Base-by-base conservation (phyloP, 2,113 vertebrate genomes). In the Forbesichthys papilliferus region DNA sequence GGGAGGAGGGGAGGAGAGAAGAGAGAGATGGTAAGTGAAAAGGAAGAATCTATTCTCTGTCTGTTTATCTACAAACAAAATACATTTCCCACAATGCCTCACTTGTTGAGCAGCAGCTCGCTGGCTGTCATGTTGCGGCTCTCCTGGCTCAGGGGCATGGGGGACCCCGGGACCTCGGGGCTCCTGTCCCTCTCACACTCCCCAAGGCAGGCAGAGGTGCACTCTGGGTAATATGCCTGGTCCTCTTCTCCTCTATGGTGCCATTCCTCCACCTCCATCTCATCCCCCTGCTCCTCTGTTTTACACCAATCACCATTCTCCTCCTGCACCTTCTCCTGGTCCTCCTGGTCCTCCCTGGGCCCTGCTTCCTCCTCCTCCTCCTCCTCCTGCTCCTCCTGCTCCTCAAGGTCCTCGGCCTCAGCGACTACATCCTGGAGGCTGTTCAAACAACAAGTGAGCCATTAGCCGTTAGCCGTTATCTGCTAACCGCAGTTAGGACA, bases 31-130 rank as follows among this genome's bases (percentile, higher is more conserved):
- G 27, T 27, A 27, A 27, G 27, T 20, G 20, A 1, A 20, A 20
- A 20, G 20, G 20, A 20, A 20, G 20, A 20, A 20, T 27, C 27
- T 27, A 27, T 27, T 27, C 27, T 27, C 27, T 42, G 36, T 42
- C 36, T 42, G 36, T 42, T 42, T 42, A 42, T 42, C 36, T 42
- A 42, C 4, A 42, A 42, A 42, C 7, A 54, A 5, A 1, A 34
- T 13, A 52, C 0, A 1, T 1, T 58, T 53, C 10, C 49, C 36
- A 33, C 61, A 34, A 48, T 4, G 12, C 90, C 91, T 92, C 73
- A 94, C 92, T 92, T 94, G 85, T 90, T 92, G 34, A 92, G 87
- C 54, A 91, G 82, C 54, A 92, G 78, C 65, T 92, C 88, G 1
- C 91, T 92, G 75, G 92, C 92, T 20, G 91, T 88, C 48, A 92